These are phyloP conservation scores for Andinoacara biseriatus DNA, from an alignment of 2,113 vertebrate species.

Conservation along the genomic window DNA sequence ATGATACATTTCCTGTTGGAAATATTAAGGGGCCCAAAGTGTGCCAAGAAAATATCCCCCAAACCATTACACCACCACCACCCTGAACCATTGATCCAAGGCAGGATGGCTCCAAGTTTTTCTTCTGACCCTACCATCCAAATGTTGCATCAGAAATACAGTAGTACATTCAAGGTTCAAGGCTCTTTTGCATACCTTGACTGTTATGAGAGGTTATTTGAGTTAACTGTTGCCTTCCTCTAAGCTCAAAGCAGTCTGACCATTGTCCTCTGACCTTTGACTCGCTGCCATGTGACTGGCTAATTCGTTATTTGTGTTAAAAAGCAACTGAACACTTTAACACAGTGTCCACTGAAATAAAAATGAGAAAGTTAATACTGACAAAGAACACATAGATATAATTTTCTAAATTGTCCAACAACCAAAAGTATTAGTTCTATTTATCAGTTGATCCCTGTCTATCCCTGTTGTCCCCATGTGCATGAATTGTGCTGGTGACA, in stretches of 20 bases:
- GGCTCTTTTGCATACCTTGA: no score
- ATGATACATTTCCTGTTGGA: background rate
- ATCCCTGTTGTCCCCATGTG: background rate
- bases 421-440: background rate
- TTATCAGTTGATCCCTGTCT: background rate
- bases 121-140: background rate
- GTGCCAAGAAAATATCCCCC: background rate
- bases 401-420: background rate
- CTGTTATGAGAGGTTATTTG: no score
- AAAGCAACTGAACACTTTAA: no score
- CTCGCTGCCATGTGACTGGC: no score
- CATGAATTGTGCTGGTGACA: constrained; percentile 28
- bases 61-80: background rate
- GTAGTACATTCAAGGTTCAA: no score
- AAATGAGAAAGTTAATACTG: background rate
- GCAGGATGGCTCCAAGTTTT: background rate
- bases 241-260: no score
- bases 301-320: no score
- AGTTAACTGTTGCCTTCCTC: no score
- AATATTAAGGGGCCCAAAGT: background rate
- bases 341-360: background rate
- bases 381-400: background rate
- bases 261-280: no score
- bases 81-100: background rate
- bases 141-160: no score